A percentile compares a stretch with the other conserved stretches of the same genome.
phyloP scores from a whole-genome alignment of 2,113 vertebrate species.

The Balaeniceps rex region DNA sequence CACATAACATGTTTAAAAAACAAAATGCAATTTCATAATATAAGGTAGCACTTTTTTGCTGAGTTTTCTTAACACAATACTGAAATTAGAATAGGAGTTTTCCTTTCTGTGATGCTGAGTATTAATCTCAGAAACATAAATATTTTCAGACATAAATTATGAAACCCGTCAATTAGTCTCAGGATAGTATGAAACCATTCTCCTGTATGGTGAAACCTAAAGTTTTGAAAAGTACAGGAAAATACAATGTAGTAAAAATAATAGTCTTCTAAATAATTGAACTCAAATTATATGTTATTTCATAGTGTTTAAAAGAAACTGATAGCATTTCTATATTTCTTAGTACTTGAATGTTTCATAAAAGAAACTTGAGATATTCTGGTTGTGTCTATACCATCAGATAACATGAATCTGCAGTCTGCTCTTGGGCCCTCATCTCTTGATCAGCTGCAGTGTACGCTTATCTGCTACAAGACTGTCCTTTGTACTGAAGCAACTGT shows the following conservation, averaged over 20 bases:
- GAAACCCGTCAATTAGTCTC: not conserved
- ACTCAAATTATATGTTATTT: not conserved
- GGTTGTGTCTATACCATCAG: not conserved
- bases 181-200: not conserved
- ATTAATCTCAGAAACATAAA: not conserved
- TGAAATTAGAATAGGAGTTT: not conserved
- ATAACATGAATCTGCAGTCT: not conserved
- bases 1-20: not conserved
- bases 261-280: not conserved
- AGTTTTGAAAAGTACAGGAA: not conserved
- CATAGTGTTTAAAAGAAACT: not conserved
- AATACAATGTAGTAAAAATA: not conserved
- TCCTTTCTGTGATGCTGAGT: not conserved
- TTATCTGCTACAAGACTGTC: not conserved
- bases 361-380: not conserved
- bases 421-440: not conserved
- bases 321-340: not conserved
- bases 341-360: not conserved
- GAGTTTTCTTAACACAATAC: not conserved
- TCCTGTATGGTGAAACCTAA: not conserved
- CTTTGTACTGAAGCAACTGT: not conserved
- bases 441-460: not conserved
- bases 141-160: not conserved
- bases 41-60: fast-evolving
- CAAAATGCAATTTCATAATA: not conserved